Evolutionary conservation across 2,888 invertebrate genomes (phyloP), one percentile per base, ranked within the genome.

Genomic region (Parnassius glacialis): DNA sequence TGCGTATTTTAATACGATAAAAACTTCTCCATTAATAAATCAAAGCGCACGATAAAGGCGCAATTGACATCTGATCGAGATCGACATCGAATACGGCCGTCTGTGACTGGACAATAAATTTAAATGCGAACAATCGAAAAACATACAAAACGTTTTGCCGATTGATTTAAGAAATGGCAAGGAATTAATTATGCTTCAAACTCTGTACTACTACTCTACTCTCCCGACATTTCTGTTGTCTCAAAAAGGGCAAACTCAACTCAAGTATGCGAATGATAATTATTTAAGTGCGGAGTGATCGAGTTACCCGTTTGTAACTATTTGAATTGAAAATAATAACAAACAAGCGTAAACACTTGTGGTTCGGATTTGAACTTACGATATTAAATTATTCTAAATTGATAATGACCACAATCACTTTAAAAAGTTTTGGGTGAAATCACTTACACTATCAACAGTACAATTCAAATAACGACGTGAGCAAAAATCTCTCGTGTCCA

Each of bases 401-500:
- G 5, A 7, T 34, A 34, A 34, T 34, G 5, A 34, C 34, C 5
- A 34, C 34, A 34, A 34, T 7, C 34, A 34, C 7, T 34, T 34
- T 34, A 47, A 47, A 47, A 47, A n/a, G 5, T 48, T 48, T 13
- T 9, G 10, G 9, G 16, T 9, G n/a, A 9, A 13, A 9, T 48
- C 48, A 48, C 48, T 48, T 48, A 13, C 48, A 9, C 9, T 48
- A n/a, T n/a, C 48, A 13, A 48, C 48, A 48, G 16, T 13, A 48
- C 48, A 48, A 48, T 13, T 48, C 48, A 48, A 13, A 10, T 13
- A 48, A 45, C 13, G 9, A 20, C 13, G 10, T 10, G n/a, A 11
- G 43, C 44, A 44, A 54, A 56, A 56, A 56, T 56, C 25, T 34
- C 34, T 7, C n/a, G 16, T 44, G 56, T 56, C 47, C 48, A 41